These are phyloP conservation scores for Cordylochernes scorpioides DNA, from an alignment of 2,888 invertebrate species.

Conservation along the genomic window DNA sequence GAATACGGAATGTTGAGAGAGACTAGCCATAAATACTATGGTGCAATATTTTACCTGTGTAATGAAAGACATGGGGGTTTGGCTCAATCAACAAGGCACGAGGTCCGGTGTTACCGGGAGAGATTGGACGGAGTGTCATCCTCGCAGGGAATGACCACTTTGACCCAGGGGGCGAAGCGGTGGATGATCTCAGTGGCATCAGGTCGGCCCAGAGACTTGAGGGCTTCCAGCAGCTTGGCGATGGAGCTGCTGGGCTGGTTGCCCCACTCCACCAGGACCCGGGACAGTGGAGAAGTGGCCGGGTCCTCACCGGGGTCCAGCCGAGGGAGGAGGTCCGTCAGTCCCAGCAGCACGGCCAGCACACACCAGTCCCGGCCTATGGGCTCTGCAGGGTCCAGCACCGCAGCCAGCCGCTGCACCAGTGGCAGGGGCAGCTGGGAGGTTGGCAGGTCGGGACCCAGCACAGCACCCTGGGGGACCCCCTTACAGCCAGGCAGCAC, in stretches of 20 bases:
- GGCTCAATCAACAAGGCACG: no score
- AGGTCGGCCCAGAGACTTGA: constrained; percentile 32
- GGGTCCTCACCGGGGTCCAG: constrained; percentile 20
- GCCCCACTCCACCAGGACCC: constrained; percentile 27
- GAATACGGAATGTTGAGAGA: no score
- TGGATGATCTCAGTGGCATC: constrained; percentile 34
- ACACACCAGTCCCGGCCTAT: constrained; percentile 31
- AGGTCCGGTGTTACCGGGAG: no score
- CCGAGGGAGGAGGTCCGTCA: constrained; percentile 28
- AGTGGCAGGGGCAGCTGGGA: constrained; percentile 32
- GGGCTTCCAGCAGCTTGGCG: constrained; percentile 30
- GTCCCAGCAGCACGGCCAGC: constrained; percentile 27
- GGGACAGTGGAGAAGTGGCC: constrained; percentile 15
- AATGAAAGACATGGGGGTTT: no score
- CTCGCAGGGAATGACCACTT: no score
- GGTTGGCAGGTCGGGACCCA: constrained; percentile 33
- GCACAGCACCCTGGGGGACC: constrained; percentile 21
- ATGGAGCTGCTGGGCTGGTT: constrained; percentile 22
- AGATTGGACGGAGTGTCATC: no score
- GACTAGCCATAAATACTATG: no score
- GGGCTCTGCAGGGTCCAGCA: constrained; percentile 28
- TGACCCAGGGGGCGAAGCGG: constrained; percentile 28
- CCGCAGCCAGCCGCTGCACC: constrained; percentile 25
- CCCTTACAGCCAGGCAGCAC: no score
- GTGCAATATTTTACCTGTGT: no score